phyloP scores from a whole-genome alignment of 2,113 vertebrate species.

The Macaca mulatta region DNA sequence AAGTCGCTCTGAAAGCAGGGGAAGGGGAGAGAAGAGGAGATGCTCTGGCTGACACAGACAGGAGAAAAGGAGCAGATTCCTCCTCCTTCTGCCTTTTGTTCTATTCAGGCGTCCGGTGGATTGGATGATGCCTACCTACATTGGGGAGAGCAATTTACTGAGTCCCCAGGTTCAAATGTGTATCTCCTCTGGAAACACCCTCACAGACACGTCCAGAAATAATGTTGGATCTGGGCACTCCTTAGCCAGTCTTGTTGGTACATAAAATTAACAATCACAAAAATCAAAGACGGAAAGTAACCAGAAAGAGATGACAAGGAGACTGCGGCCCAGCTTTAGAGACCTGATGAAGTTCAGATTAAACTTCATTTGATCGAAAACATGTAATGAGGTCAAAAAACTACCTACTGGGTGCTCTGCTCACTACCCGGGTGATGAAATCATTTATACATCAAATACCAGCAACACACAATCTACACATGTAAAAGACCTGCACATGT shows the following conservation, averaged over 20 bases:
- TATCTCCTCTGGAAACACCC: background rate
- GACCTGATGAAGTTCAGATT: background rate
- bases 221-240: background rate
- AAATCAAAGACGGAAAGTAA: background rate
- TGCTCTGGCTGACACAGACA: background rate
- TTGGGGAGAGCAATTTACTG: background rate
- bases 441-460: no score
- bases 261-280: background rate
- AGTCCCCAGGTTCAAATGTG: background rate
- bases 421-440: no score
- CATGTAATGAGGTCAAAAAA: no score
- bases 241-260: background rate
- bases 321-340: background rate
- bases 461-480: no score
- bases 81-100: background rate
- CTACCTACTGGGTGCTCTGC: no score
- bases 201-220: background rate
- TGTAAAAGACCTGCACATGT: no score
- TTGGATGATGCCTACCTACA: background rate
- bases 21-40: background rate
- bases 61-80: background rate
- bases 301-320: background rate
- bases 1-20: background rate
- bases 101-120: no score
- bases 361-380: background rate